Percentiles rank a stretch among this genome's conserved stretches.
Conservation (phyloP, 2,797 vertebrate genomes). For the Thamnophis elegans region DNA sequence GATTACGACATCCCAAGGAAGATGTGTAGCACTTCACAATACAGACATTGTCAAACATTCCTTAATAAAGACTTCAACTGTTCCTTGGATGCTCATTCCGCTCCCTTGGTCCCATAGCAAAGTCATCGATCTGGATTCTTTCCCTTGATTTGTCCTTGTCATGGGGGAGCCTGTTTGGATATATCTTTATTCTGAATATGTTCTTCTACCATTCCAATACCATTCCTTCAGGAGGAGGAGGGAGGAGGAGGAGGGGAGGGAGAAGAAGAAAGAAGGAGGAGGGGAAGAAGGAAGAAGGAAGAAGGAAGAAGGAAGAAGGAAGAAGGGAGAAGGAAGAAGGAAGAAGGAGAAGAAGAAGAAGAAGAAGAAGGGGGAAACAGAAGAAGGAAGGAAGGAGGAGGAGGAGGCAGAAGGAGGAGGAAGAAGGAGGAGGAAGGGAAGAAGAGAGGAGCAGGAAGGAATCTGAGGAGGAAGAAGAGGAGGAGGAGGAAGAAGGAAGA, state of each 20-base stretch:
- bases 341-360: too few species aligned
- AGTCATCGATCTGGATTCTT: background rate
- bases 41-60: background rate
- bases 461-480: too few species aligned
- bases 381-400: too few species aligned
- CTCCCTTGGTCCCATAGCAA: background rate
- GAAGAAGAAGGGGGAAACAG: too few species aligned
- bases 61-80: background rate
- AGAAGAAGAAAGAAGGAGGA: too few species aligned
- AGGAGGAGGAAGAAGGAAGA: too few species aligned
- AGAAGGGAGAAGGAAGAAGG: too few species aligned
- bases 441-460: accelerated
- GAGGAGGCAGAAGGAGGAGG: too few species aligned
- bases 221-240: background rate
- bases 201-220: background rate
- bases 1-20: background rate
- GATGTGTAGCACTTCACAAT: background rate
- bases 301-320: too few species aligned
- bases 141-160: background rate
- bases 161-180: background rate
- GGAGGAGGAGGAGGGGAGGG: too few species aligned
- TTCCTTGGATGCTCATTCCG: background rate
- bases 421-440: too few species aligned
- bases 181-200: background rate
- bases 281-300: too few species aligned